A percentile compares a stretch with the other conserved stretches of the same genome.
Evolutionary conservation across 2,888 invertebrate species (phyloP).

Genomic region (Aleiodes alternator): DNA sequence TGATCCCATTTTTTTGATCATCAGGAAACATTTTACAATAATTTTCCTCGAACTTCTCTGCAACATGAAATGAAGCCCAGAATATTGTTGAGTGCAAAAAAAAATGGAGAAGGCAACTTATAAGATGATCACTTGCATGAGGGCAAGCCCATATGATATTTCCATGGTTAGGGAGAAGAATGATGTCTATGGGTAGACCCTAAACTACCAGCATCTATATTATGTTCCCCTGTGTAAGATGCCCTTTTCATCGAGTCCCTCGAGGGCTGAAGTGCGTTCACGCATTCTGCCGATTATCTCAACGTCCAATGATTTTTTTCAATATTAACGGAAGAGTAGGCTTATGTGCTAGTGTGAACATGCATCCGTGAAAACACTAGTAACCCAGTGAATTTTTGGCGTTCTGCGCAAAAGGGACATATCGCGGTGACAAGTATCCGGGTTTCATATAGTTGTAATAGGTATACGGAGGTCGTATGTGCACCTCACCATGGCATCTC

Average conservation of each 20-base stretch:
- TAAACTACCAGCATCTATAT: slow-evolving; percentile 60
- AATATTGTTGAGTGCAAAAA: neutral
- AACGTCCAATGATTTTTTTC: neutral
- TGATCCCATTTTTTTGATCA: no score
- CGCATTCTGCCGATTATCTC: slow-evolving; percentile 1
- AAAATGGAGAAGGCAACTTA: slow-evolving; percentile 8
- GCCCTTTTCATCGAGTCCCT: slow-evolving; percentile 65
- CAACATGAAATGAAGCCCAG: no score
- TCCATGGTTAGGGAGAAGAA: slow-evolving; percentile 34
- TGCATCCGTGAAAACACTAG: neutral
- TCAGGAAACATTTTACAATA: neutral
- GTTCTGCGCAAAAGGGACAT: slow-evolving; percentile 53
- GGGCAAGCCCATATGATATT: slow-evolving; percentile 28
- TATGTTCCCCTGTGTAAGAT: slow-evolving; percentile 64
- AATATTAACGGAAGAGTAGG: neutral
- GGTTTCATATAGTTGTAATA: slow-evolving; percentile 54
- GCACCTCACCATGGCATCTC: slow-evolving; percentile 4
- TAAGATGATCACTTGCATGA: neutral
- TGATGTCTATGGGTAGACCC: slow-evolving; percentile 54
- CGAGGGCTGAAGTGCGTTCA: slow-evolving; percentile 40
- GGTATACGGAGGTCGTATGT: slow-evolving; percentile 16
- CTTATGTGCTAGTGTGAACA: neutral
- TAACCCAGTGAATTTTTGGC: slow-evolving; percentile 17
- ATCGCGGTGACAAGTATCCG: slow-evolving; percentile 60
- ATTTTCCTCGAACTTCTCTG: neutral